Evolutionary conservation across 2,888 invertebrate genomes (phyloP).

Genomic region (Lamellibrachia satsuma): DNA sequence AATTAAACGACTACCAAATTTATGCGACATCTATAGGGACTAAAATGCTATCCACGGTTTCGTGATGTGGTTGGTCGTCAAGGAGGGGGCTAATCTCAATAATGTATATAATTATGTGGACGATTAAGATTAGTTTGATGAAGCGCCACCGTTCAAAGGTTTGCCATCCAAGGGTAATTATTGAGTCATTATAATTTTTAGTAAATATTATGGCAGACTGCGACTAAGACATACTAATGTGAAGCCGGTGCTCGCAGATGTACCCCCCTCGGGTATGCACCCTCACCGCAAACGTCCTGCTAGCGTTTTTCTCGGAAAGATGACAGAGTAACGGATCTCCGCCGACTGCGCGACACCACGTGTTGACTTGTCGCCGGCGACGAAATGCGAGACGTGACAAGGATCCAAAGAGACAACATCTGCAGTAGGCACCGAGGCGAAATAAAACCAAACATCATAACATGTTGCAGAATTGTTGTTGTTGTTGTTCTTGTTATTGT

Average conservation of each 20-base stretch:
- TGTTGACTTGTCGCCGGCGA: not conserved
- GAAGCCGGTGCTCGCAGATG: no score
- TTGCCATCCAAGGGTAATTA: not conserved
- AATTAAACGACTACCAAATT: not conserved
- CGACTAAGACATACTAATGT: no score
- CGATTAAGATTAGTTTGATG: no score
- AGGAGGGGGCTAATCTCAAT: not conserved
- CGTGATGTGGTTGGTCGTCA: not conserved
- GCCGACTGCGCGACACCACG: not conserved
- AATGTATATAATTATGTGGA: no score
- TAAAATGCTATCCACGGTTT: not conserved
- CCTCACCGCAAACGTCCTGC: not conserved
- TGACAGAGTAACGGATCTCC: not conserved
- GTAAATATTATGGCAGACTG: no score
- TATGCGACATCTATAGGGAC: not conserved
- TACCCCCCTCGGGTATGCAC: not conserved
- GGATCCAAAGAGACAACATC: not conserved
- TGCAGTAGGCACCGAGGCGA: no score
- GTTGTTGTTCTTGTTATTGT: no score
- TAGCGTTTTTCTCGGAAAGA: not conserved
- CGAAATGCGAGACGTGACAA: not conserved
- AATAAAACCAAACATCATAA: no score
- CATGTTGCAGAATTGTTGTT: no score
- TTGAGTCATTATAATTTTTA: no score
- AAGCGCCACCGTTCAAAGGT: not conserved